phyloP scores from a whole-genome alignment of 2,113 vertebrate genomes.

The Eptesicus fuscus region DNA sequence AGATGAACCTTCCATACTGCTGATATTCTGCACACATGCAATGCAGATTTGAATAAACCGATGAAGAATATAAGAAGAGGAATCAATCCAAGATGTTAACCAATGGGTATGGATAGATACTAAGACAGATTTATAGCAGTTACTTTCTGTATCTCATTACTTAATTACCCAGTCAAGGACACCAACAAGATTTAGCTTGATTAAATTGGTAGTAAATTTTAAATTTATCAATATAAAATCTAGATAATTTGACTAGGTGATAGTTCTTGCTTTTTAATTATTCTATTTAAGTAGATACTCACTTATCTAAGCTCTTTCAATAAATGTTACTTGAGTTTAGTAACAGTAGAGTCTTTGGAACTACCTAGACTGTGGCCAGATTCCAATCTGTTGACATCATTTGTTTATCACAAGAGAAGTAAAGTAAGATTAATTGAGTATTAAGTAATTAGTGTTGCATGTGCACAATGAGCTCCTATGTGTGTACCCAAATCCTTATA shows the following conservation, averaged over 20 bases:
- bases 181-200: conserved; percentile 70
- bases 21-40: not conserved
- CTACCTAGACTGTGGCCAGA: conserved; percentile 61
- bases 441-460: conserved; percentile 68
- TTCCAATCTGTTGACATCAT: conserved; percentile 70
- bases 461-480: not conserved
- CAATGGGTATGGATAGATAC: not conserved
- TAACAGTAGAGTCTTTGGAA: conserved; percentile 71
- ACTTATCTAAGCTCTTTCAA: conserved; percentile 71
- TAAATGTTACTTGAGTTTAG: conserved; percentile 79
- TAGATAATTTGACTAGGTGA: conserved; percentile 75
- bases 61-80: not conserved
- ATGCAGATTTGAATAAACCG: not conserved
- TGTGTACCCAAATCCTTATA: not conserved
- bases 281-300: conserved; percentile 70
- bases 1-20: not conserved
- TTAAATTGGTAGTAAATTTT: conserved; percentile 66
- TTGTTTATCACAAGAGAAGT: conserved; percentile 51
- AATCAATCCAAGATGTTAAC: not conserved
- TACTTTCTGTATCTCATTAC: conserved; percentile 32
- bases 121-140: conserved; percentile 27
- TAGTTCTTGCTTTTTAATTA: conserved; percentile 75
- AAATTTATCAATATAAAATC: conserved; percentile 74
- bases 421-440: conserved; percentile 64
- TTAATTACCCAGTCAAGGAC: conserved; percentile 45